phyloP scores from a whole-genome alignment of 2,113 vertebrate species.

The Crocuta crocuta region DNA sequence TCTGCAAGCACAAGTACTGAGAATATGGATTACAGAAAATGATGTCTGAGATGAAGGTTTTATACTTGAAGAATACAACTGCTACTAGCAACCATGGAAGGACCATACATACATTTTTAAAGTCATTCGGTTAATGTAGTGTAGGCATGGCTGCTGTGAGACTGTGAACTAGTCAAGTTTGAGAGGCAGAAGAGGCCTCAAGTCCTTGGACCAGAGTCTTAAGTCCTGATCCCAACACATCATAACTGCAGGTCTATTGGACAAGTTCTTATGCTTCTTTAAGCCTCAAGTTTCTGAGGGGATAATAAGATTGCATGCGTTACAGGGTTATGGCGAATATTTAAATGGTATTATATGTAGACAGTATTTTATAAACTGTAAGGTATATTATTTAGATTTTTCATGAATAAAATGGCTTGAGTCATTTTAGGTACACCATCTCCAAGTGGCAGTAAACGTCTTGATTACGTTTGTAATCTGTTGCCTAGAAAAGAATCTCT shows the following conservation, averaged over 20 bases:
- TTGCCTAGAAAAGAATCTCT: not conserved
- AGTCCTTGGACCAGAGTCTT: not conserved
- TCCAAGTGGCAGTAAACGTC: not conserved
- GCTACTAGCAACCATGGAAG: slow-evolving; percentile 25
- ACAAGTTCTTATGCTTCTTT: not conserved
- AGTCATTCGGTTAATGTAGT: slow-evolving; percentile 43
- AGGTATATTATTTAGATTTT: not conserved
- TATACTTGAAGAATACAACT: slow-evolving; percentile 42
- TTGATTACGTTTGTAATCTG: not conserved
- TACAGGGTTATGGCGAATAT: not conserved
- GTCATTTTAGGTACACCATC: not conserved
- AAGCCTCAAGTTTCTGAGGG: not conserved
- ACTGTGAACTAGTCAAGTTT: not conserved
- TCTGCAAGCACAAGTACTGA: slow-evolving; percentile 19
- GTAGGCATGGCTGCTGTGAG: not conserved
- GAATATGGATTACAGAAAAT: slow-evolving; percentile 56
- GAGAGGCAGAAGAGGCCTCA: not conserved
- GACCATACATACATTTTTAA: slow-evolving; percentile 50
- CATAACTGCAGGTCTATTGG: not conserved
- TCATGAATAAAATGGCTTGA: not conserved
- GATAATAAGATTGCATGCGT: not conserved
- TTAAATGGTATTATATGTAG: not conserved
- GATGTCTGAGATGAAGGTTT: slow-evolving; percentile 42
- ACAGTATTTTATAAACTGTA: not conserved
- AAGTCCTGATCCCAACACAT: not conserved